phyloP scores from a whole-genome alignment of 2,888 invertebrate species.

The Lochmaea crataegi region DNA sequence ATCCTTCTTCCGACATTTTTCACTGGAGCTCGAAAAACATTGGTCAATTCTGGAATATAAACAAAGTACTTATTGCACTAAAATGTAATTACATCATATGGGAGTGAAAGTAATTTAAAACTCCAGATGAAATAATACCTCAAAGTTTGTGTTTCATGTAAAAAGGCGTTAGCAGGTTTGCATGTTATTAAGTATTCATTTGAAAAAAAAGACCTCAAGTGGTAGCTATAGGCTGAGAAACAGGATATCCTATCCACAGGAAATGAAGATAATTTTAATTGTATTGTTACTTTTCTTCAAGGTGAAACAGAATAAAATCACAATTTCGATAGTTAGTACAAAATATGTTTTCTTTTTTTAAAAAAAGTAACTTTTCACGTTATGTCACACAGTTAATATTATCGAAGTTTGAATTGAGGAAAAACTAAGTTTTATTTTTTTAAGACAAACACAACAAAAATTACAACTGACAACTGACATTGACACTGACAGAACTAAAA shows the following conservation, averaged over 20 bases:
- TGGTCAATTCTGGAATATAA: slow-evolving; percentile 7
- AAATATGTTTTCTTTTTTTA: not conserved
- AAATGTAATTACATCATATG: slow-evolving; percentile 30
- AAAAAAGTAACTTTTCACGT: slow-evolving; percentile 2
- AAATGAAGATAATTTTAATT: slow-evolving; percentile 29
- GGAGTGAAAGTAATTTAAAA: slow-evolving; percentile 29
- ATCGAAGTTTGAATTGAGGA: not conserved
- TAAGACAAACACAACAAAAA: slow-evolving; percentile 16
- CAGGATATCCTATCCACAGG: slow-evolving; percentile 35
- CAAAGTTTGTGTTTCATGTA: not conserved
- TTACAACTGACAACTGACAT: slow-evolving; percentile 11
- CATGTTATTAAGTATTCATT: slow-evolving; percentile 21
- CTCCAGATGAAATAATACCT: slow-evolving; percentile 14
- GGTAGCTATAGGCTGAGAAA: slow-evolving; percentile 16
- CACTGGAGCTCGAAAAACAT: slow-evolving; percentile 3
- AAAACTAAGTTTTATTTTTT: slow-evolving; percentile 8
- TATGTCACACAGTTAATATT: not conserved
- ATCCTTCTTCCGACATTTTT: slow-evolving; percentile 67
- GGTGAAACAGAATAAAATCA: slow-evolving; percentile 14
- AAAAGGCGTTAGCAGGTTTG: not conserved
- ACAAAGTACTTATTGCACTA: not conserved
- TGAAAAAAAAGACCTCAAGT: slow-evolving; percentile 10
- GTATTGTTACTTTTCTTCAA: slow-evolving; percentile 24
- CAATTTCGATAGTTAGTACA: not conserved
- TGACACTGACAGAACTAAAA: not conserved